Base-by-base conservation (phyloP, 2,113 vertebrate species). In the Clarias macrocephalus region DNA sequence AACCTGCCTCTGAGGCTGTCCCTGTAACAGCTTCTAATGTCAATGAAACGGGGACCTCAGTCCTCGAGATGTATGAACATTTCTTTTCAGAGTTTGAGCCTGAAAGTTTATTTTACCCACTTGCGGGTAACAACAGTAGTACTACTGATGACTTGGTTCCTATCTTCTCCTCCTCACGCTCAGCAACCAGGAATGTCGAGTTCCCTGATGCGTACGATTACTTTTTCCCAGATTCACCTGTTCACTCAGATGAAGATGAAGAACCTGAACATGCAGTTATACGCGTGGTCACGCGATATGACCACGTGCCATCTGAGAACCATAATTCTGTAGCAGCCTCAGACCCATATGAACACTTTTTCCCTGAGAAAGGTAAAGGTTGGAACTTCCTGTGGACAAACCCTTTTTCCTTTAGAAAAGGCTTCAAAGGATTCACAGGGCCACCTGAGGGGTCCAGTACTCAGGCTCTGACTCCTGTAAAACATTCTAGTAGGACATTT, bases 191-290 rank as follows among this genome's bases (percentile, higher is more conserved):
- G 28, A 93, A 91, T 11, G 77, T 95, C 6, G 95, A 95, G 88
- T 96, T 95, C 88, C 96, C 97, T 0, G 97, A 98, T 11, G 94
- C 94, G 4, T 99, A 97, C 0, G 97, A 99, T n/a, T 93, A 96
- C 84, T 97, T 99, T 86, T 97, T 98, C 85, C 86, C 91, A 0
- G 96, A 96, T 28, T 88, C 93, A 52, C 86, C 90, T 25, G 66
- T 0, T 0, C 91, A 93, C 70, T 92, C 91, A 0, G 94, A 95
- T 62, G 95, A 93, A 85, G 93, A 92, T 19, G 83, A 92, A 0
- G 90, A 89, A 80, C 88, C 91, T 37, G 42, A 89, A 7, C 0
- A 77, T 0, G 11, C 81, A 7, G 91, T 91, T 0, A 86, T 94
- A 42, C 93, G 86, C 28, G 93, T 95, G 76, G 89, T 94, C 0